Percentiles rank a stretch among this genome's conserved stretches.
Evolutionary conservation across 1,140 invertebrate genomes (phyloP).

Genomic region (Lysiphlebus fabarum): DNA sequence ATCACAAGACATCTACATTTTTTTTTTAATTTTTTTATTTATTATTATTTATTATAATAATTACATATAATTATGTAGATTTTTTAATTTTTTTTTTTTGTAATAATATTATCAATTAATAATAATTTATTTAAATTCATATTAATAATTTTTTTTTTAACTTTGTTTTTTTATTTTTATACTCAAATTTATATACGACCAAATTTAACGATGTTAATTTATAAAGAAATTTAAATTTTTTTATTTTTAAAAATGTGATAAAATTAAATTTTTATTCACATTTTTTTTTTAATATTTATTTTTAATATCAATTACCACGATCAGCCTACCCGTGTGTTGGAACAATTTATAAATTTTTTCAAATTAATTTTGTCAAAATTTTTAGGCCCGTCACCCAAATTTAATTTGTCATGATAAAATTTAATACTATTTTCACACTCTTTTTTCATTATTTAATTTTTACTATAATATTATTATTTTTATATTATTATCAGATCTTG

Average conservation of each 20-base stretch:
- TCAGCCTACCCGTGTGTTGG: constrained; percentile 4
- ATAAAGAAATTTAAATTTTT: too few species aligned
- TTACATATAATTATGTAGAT: constrained; percentile 14
- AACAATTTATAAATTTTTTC: background rate
- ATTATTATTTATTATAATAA: constrained; percentile 16
- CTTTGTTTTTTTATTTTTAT: constrained; percentile 1
- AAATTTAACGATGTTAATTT: background rate
- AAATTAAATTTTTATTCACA: background rate
- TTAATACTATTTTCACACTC: background rate
- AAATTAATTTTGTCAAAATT: constrained; percentile 2
- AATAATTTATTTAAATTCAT: background rate
- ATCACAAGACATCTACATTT: constrained; percentile 31
- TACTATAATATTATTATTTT: background rate
- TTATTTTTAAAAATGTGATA: too few species aligned
- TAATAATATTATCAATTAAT: background rate
- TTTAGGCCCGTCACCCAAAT: constrained; percentile 25
- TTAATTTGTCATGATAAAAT: constrained; percentile 4
- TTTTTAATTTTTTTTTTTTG: constrained; percentile 5
- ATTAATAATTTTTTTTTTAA: constrained; percentile 6
- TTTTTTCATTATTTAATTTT: constrained; percentile 5
- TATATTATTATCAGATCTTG: constrained; percentile 1
- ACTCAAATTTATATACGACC: background rate
- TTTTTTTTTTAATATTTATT: constrained; percentile 1
- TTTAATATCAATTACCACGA: constrained; percentile 7
- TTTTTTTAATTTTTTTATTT: constrained; percentile 16